A percentile compares a stretch with the other conserved stretches of the same genome.
Conservation (phyloP, 2,888 invertebrate genomes). For the Drosophila melanosoma region DNA sequence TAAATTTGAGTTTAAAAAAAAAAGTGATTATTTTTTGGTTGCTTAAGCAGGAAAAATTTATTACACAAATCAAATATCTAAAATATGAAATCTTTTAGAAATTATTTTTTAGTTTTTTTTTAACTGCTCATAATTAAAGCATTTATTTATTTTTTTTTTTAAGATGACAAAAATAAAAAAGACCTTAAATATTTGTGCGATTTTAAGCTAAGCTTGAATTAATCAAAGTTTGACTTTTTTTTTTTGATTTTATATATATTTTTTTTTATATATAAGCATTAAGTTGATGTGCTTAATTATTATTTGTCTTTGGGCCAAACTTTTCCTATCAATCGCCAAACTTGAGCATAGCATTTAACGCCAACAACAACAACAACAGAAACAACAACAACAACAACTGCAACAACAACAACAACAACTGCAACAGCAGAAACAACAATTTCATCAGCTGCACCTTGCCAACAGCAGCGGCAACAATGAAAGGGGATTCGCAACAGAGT, state of each 20-base stretch:
- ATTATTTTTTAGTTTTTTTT: no score
- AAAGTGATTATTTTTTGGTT: no score
- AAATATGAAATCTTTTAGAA: no score
- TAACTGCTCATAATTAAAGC: no score
- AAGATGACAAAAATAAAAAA: no score
- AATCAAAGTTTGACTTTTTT: not conserved
- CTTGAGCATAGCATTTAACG: constrained; percentile 36
- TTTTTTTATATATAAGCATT: not conserved
- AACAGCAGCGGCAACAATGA: constrained; percentile 53
- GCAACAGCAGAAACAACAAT: constrained; percentile 9
- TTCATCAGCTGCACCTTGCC: constrained; percentile 51
- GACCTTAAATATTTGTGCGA: not conserved
- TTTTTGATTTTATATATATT: not conserved
- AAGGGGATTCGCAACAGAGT: constrained; percentile 4
- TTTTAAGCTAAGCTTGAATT: not conserved
- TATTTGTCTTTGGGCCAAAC: constrained; percentile 16
- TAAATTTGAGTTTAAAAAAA: not conserved
- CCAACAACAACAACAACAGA: constrained; percentile 6
- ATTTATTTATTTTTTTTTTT: no score
- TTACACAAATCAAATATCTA: no score
- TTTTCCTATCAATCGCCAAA: constrained; percentile 9
- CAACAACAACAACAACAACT: constrained; percentile 3
- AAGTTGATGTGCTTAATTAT: not conserved
- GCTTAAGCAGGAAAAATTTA: no score
- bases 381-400: constrained; percentile 6